Percentiles rank a stretch among this genome's conserved stretches.
Conservation (phyloP, 1,140 invertebrate species). For the Neodiprion pinetum region DNA sequence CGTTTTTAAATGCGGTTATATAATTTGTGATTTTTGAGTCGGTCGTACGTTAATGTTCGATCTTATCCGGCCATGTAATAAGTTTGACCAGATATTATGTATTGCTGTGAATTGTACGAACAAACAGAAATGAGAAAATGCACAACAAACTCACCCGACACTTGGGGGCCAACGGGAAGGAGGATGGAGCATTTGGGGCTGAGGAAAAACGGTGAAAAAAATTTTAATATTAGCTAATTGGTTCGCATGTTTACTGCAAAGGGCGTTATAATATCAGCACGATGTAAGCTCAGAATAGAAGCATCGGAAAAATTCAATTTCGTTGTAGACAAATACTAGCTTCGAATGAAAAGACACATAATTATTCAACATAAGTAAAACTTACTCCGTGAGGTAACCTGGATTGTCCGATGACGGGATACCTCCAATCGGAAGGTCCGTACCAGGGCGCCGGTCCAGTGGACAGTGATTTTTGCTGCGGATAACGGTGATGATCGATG, state of each 20-base stretch:
- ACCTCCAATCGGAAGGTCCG: slow-evolving; percentile 35
- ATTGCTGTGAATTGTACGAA: too few species aligned
- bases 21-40: too few species aligned
- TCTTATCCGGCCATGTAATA: too few species aligned
- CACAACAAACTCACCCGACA: not conserved
- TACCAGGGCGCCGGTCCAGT: slow-evolving; percentile 29
- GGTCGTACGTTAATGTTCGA: too few species aligned
- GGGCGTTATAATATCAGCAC: too few species aligned
- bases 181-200: not conserved
- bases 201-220: not conserved
- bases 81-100: not conserved
- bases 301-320: too few species aligned
- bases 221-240: not conserved
- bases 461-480: slow-evolving; percentile 22
- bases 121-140: not conserved
- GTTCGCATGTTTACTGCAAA: too few species aligned
- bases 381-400: slow-evolving; percentile 34
- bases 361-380: not conserved
- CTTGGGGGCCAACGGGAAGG: not conserved
- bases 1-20: too few species aligned
- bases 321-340: too few species aligned
- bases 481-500: slow-evolving; percentile 32
- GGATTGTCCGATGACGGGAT: slow-evolving; percentile 36
- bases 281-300: too few species aligned
- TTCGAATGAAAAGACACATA: too few species aligned